Base-by-base conservation (phyloP, 2,888 invertebrate genomes). In the Liopterus haemorrhoidalis region DNA sequence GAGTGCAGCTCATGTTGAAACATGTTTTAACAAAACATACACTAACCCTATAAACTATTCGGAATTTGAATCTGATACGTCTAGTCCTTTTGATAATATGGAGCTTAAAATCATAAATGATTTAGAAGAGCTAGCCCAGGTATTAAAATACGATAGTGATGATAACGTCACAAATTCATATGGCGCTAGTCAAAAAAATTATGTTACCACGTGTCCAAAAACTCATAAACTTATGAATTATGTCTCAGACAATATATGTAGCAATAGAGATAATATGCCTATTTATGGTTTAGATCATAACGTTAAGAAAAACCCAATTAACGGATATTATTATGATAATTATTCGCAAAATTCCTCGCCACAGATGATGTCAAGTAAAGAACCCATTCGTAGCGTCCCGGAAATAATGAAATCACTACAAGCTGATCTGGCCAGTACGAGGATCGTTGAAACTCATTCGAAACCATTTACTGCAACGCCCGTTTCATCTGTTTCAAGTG, bases 81-180 rank as follows among this genome's bases (percentile, higher is more conserved):
- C 89, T 41, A 91, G 89, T 65, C 93, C 93, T 0, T 94, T 94
- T 70, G 93, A 94, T 70, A 90, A 87, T 70, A 82, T 91, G 68
- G 92, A 90, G 69, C 67, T 94, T 40, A 90, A 92, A 68, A 88
- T 90, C 28, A 85, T 94, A 47, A 92, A 94, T 70, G 92, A 93
- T 62, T 81, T 92, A 76, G 91, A 90, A 67, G 81, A 89, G 63
- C 70, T 94, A 51, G 91, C 91, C 9, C 84, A 88, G 67, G 88
- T 91, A 32, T 63, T 81, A 66, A 78, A 66, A 50, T 60, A 55
- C 39, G 62, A 62, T 38, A 57, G 56, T 19, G 31, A 25, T 19
- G 41, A 19, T 32, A 42, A 45, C 15, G 41, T 22, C 27, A 41
- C 12, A 12, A 44, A 48, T 30, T 41, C 52, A 25, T 50, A 49